These are phyloP conservation scores for Antitype chi DNA, from an alignment of 2,888 invertebrate species.

Conservation along the genomic window DNA sequence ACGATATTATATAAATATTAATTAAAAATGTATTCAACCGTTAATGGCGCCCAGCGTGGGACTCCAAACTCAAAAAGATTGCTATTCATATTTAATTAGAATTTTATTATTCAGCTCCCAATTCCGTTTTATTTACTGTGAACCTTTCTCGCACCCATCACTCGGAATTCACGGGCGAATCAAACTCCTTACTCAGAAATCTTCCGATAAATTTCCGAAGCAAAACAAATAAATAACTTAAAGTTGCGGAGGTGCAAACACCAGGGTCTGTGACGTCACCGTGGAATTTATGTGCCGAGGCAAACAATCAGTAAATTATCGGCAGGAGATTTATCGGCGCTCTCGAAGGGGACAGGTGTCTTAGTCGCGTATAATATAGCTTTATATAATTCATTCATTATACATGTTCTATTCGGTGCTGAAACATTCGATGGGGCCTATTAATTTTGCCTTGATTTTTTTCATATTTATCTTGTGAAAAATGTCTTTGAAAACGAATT, in stretches of 20 bases:
- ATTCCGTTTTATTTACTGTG: conserved; percentile 18
- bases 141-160: conserved; percentile 40
- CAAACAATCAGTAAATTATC: conserved; percentile 85
- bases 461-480: background rate
- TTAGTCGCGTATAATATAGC: conserved; percentile 66
- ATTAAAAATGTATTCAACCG: conserved; percentile 37
- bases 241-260: conserved; percentile 73
- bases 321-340: conserved; percentile 77
- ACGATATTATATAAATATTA: too few species aligned
- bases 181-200: conserved; percentile 61
- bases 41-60: conserved; percentile 56
- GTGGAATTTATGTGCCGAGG: conserved; percentile 69
- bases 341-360: conserved; percentile 74
- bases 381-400: conserved; percentile 68
- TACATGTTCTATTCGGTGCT: conserved; percentile 50
- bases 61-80: conserved; percentile 32
- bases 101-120: conserved; percentile 38
- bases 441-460: conserved; percentile 26
- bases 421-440: conserved; percentile 37
- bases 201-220: conserved; percentile 73
- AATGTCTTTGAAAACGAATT: background rate
- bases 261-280: conserved; percentile 58
- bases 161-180: conserved; percentile 45
- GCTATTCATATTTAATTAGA: conserved; percentile 23
- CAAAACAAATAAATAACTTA: conserved; percentile 84